Conservation (phyloP, 2,888 invertebrate genomes). For the Caenorhabditis plicata region DNA sequence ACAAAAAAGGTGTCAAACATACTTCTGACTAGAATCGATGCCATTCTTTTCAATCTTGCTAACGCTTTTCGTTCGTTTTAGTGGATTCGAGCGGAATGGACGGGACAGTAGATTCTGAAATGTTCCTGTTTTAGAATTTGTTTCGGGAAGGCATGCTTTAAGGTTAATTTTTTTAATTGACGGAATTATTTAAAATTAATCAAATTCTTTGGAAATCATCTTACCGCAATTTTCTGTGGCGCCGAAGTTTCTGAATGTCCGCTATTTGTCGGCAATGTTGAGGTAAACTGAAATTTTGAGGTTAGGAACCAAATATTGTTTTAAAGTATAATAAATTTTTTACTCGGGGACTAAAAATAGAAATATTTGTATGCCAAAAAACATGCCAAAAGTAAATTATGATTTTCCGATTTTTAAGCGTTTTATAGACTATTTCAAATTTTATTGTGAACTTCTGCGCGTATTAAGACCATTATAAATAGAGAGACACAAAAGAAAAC, state of each 20-base stretch:
- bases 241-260: slow-evolving; percentile 24
- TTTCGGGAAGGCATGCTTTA: too few relatives aligned
- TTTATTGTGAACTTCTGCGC: too few relatives aligned
- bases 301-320: too few relatives aligned
- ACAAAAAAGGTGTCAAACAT: slow-evolving; percentile 11
- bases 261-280: slow-evolving; percentile 12
- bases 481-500: too few relatives aligned
- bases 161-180: not conserved
- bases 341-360: too few relatives aligned
- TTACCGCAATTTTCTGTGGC: slow-evolving; percentile 24
- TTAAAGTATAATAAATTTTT: too few relatives aligned
- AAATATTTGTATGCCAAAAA: too few relatives aligned
- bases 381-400: too few relatives aligned
- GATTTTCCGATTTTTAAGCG: too few relatives aligned
- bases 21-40: slow-evolving; percentile 33
- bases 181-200: not conserved
- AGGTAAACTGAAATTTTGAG: slow-evolving; percentile 34
- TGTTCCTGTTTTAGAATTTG: too few relatives aligned
- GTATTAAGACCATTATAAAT: too few relatives aligned
- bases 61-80: slow-evolving; percentile 65
- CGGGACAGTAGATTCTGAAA: slow-evolving; percentile 62
- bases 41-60: slow-evolving; percentile 57
- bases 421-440: too few relatives aligned
- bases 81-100: slow-evolving; percentile 61
- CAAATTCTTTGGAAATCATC: slow-evolving; percentile 1